phyloP scores from a whole-genome alignment of 92 coral and sea anemone genomes.

The Heliopora coerulea region DNA sequence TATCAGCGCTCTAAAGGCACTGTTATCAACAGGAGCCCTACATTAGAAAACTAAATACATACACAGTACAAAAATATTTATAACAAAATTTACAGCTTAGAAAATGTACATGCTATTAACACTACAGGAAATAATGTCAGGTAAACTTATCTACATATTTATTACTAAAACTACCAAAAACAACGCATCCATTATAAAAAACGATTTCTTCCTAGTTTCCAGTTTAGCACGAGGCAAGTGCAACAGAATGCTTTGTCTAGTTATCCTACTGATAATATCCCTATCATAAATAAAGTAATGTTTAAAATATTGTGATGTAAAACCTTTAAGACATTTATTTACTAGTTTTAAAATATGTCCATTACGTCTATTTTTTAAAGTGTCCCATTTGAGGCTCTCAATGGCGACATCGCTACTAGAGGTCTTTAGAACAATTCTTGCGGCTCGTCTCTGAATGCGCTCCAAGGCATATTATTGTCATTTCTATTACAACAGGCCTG shows the following conservation, averaged over 20 bases:
- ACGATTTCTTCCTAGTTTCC: neutral
- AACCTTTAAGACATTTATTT: slow-evolving; percentile 8
- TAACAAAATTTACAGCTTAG: too few relatives aligned
- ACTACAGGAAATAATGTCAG: too few relatives aligned
- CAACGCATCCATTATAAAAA: too few relatives aligned
- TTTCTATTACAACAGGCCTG: neutral
- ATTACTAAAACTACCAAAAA: too few relatives aligned
- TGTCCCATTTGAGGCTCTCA: slow-evolving; percentile 13
- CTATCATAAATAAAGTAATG: neutral
- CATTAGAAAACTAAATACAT: too few relatives aligned
- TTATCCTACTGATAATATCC: neutral
- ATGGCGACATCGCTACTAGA: slow-evolving; percentile 7
- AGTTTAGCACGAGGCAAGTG: slow-evolving; percentile 8
- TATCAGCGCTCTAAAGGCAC: too few relatives aligned
- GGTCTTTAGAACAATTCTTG: slow-evolving; percentile 13
- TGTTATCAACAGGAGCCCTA: too few relatives aligned
- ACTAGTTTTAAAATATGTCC: slow-evolving; percentile 4
- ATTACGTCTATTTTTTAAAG: slow-evolving; percentile 1
- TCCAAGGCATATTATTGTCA: slow-evolving; percentile 5
- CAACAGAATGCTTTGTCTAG: slow-evolving; percentile 4
- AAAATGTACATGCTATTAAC: too few relatives aligned
- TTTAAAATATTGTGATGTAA: neutral
- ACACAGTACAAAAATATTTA: too few relatives aligned
- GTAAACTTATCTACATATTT: too few relatives aligned
- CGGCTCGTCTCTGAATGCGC: too few relatives aligned